Evolutionary conservation across 2,113 vertebrate species (phyloP), one percentile per base, ranked within the genome.

Genomic region (Poeciliopsis occidentalis): DNA sequence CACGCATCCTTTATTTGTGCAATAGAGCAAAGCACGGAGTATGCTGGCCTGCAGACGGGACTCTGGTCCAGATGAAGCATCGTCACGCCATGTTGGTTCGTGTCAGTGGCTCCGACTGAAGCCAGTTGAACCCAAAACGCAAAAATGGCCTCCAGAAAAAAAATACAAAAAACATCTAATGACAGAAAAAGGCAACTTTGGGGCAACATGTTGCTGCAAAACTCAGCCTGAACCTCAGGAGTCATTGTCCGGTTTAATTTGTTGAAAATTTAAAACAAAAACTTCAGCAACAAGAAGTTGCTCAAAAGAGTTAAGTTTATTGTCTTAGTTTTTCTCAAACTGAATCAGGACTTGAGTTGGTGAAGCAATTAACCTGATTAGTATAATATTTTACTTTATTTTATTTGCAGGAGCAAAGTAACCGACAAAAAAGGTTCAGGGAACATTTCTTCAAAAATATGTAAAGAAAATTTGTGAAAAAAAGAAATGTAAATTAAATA

Each of bases 41-140:
- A 78, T 73, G 83, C 83, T 80, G 88, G 88, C 85, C 82, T 74
- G 83, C 80, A 77, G 71, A 73, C n/a, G 39, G 71, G 83, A 85
- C 83, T 89, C 60, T 61, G 60, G 82, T 91, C 88, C 68, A 85
- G 78, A 82, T 79, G 3, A 82, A 92, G 92, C 84, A 90, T 80
- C 17, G 89, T 85, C 60, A 87, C 0, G 1, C 70, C 26, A 61
- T 65, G n/a, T 29, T 22, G 60, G 60, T 78, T 70, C 44, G 75
- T 66, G 8, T 67, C 82, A 60, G 78, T 32, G 31, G 68, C 62
- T 82, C 41, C 37, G 22, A 60, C 69, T 37, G 60, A 82, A 75
- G 73, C 75, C 60, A 34, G 32, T 57, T 73, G 79, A 62, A 62
- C 62, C 47, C 71, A 24, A 67, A 73, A 76, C 51, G 67, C 76